phyloP scores from a whole-genome alignment of 2,797 vertebrate genomes.

The Amblyraja radiata region DNA sequence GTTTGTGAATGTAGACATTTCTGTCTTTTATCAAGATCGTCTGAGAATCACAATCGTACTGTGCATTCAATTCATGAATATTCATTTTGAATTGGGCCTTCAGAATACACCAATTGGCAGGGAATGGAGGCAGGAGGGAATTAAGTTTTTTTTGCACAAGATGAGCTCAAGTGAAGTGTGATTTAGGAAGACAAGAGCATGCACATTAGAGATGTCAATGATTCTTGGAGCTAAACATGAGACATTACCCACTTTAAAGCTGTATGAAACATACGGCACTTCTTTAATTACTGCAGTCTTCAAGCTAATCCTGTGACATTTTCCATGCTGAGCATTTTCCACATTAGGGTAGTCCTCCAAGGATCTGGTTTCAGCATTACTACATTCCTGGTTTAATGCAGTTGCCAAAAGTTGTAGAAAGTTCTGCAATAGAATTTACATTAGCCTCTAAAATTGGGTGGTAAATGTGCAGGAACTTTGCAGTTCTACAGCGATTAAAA shows the following conservation, averaged over 20 bases:
- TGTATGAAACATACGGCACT: not conserved
- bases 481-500: slow-evolving; percentile 63
- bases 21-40: slow-evolving; percentile 64
- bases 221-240: slow-evolving; percentile 44
- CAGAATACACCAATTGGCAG: slow-evolving; percentile 43
- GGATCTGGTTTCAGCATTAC: slow-evolving; percentile 34
- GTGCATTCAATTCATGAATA: slow-evolving; percentile 55
- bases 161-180: not conserved
- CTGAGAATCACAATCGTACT: slow-evolving; percentile 60
- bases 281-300: slow-evolving; percentile 22
- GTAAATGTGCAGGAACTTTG: not conserved
- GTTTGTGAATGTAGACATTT: slow-evolving; percentile 56
- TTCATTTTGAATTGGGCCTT: slow-evolving; percentile 68
- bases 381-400: slow-evolving; percentile 31
- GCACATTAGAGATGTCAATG: slow-evolving; percentile 54
- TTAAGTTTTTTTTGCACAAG: slow-evolving; percentile 38
- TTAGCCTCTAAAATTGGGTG: slow-evolving; percentile 63
- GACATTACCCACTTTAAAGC: slow-evolving; percentile 29
- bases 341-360: slow-evolving; percentile 29
- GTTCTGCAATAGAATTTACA: slow-evolving; percentile 45
- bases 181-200: slow-evolving; percentile 53
- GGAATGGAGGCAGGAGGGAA: slow-evolving; percentile 30
- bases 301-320: slow-evolving; percentile 25
- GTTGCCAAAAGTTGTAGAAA: slow-evolving; percentile 40
- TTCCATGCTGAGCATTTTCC: slow-evolving; percentile 25